A percentile compares a stretch with the other conserved stretches of the same genome.
Conservation (phyloP, 37 sponge, comb jelly and placozoan species). For the Ephydatia muelleri region DNA sequence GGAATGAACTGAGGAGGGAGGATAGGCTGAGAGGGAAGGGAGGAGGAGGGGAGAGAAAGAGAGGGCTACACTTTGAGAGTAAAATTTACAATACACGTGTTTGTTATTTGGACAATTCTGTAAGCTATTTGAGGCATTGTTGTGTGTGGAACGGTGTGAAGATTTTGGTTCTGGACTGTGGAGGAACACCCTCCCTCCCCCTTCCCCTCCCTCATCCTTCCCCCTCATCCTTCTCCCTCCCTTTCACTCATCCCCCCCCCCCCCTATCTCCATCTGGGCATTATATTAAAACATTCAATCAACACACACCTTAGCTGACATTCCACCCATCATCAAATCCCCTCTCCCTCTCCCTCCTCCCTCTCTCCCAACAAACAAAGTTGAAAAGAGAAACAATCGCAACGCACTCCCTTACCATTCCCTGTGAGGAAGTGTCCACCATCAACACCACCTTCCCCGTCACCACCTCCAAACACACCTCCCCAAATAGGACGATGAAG, state of each 20-base stretch:
- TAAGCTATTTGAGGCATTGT: no score
- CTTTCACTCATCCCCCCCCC: not conserved
- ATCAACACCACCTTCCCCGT: constrained; percentile 6
- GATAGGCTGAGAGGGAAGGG: not conserved
- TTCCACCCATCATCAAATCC: not conserved
- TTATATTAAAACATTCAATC: not conserved
- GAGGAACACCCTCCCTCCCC: no score
- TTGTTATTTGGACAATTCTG: constrained; percentile 52
- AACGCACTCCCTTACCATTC: no score
- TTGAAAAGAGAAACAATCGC: no score
- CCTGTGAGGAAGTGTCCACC: not conserved
- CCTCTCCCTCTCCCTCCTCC: not conserved
- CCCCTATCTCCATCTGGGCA: not conserved
- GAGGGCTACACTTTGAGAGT: constrained; percentile 2
- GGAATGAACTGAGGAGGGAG: not conserved
- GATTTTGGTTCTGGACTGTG: no score
- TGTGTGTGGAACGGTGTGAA: no score
- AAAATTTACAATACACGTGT: constrained; percentile 16
- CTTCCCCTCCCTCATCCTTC: no score
- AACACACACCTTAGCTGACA: not conserved
- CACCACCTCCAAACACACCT: constrained; percentile 20
- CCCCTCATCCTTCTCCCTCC: no score
- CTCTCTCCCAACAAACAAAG: no score
- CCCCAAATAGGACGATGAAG: constrained; percentile 25
- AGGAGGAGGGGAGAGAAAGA: constrained; percentile 13